Evolutionary conservation across 2,113 vertebrate genomes (phyloP).

Genomic region (Mustelus asterias): DNA sequence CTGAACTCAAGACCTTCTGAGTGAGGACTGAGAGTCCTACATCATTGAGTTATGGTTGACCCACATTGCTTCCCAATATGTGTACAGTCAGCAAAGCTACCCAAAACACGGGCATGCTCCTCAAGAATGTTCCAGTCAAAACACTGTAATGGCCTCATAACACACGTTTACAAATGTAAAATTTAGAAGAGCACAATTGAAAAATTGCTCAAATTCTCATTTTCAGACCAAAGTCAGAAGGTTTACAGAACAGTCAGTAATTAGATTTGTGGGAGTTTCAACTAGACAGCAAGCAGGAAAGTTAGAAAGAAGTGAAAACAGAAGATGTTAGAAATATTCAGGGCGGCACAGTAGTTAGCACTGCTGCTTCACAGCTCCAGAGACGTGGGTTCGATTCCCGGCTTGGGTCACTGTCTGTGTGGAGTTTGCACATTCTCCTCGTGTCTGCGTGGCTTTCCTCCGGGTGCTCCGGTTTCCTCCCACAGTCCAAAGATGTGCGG

Average conservation of each 20-base stretch:
- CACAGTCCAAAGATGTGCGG: no score
- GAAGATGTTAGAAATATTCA: neutral
- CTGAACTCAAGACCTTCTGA: neutral
- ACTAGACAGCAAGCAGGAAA: neutral
- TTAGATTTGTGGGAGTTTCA: neutral
- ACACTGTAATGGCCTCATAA: neutral
- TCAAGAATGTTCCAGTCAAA: neutral
- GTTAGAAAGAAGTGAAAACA: neutral
- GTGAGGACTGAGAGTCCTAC: neutral
- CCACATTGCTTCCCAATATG: neutral
- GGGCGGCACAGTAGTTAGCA: no score
- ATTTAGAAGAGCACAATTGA: neutral
- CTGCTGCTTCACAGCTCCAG: no score
- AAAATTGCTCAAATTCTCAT: neutral
- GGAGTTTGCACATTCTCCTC: no score
- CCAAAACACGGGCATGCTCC: neutral
- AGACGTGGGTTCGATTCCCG: no score
- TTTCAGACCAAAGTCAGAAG: neutral
- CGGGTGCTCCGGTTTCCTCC: no score
- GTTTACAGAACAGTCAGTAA: neutral
- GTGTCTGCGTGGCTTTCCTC: no score
- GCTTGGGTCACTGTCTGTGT: no score
- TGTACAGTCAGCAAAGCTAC: neutral
- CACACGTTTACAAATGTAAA: neutral
- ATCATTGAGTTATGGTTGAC: neutral